A percentile compares a stretch with the other conserved stretches of the same genome.
Conservation (phyloP, 2,113 vertebrate species). For the Epinephelus fuscoguttatus region DNA sequence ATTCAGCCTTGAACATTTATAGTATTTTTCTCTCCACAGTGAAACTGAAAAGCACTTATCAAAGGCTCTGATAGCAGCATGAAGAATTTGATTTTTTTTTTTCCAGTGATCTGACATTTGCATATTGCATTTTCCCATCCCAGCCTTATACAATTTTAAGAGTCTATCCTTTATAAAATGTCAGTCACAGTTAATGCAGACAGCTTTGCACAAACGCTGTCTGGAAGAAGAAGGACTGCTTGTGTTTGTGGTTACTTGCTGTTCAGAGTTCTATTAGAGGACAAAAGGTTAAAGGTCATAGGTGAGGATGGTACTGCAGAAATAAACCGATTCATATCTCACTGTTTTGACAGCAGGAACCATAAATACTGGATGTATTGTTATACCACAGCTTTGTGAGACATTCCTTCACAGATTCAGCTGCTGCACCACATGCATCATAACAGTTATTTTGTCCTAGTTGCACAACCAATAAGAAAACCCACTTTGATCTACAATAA, state of each 20-base stretch:
- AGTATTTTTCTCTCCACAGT: constrained; percentile 15
- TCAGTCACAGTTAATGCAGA: constrained; percentile 32
- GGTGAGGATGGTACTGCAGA: constrained; percentile 7
- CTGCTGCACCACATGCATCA: not conserved
- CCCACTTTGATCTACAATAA: not conserved
- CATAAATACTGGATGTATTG: not conserved
- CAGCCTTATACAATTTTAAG: constrained; percentile 1
- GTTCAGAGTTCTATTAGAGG: not conserved
- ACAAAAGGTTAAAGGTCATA: constrained; percentile 8
- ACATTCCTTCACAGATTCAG: not conserved
- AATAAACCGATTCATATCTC: constrained; percentile 12
- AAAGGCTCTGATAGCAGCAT: constrained; percentile 33
- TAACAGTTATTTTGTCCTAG: not conserved
- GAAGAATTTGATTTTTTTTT: constrained; percentile 34
- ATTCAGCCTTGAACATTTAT: constrained; percentile 53
- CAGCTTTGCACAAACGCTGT: not conserved
- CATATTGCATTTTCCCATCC: constrained; percentile 46
- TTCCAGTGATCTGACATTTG: constrained; percentile 51
- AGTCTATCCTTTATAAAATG: constrained; percentile 33
- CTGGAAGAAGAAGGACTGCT: not conserved
- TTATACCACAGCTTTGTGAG: not conserved
- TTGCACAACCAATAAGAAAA: not conserved
- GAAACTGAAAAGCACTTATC: constrained; percentile 48
- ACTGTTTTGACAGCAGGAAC: not conserved
- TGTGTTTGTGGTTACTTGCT: constrained; percentile 8